Evolutionary conservation across 2,888 invertebrate genomes (phyloP).

Genomic region (Euplagia quadripunctaria): DNA sequence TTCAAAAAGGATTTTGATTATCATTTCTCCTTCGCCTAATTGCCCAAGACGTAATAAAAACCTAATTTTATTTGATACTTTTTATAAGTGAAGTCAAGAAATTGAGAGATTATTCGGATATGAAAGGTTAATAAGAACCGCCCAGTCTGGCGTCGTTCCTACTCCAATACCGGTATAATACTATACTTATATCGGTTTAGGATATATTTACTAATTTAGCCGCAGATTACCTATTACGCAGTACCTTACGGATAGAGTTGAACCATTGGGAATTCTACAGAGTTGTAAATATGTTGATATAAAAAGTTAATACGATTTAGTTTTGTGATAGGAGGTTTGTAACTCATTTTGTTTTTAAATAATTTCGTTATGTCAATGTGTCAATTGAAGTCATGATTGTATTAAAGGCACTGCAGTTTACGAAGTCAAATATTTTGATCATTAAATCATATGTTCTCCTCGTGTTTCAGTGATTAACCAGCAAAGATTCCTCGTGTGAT

Average conservation of each 20-base stretch:
- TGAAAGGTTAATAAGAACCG: conserved; percentile 9
- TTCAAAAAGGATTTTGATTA: too few relatives aligned
- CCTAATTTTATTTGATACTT: background rate
- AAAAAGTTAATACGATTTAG: background rate
- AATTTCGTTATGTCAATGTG: too few relatives aligned
- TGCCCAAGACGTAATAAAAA: background rate
- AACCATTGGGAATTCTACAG: conserved; percentile 25
- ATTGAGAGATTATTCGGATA: conserved; percentile 8
- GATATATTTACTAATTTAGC: conserved; percentile 41
- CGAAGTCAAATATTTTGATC: too few relatives aligned
- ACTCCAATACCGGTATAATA: background rate
- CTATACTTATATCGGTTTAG: background rate
- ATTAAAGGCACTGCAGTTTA: too few relatives aligned
- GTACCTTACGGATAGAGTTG: conserved; percentile 27
- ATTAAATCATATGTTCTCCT: too few relatives aligned
- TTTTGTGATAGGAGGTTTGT: too few relatives aligned
- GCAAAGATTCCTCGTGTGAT: too few relatives aligned
- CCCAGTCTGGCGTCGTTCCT: conserved; percentile 21
- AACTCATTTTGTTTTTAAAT: too few relatives aligned
- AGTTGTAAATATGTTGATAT: conserved; percentile 17
- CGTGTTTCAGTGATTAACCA: too few relatives aligned
- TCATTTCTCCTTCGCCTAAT: too few relatives aligned
- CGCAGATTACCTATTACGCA: conserved; percentile 36
- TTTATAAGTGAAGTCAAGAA: too few relatives aligned
- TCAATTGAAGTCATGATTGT: too few relatives aligned